Base-by-base conservation (phyloP, 2,888 invertebrate species). In the Biston stratarius region DNA sequence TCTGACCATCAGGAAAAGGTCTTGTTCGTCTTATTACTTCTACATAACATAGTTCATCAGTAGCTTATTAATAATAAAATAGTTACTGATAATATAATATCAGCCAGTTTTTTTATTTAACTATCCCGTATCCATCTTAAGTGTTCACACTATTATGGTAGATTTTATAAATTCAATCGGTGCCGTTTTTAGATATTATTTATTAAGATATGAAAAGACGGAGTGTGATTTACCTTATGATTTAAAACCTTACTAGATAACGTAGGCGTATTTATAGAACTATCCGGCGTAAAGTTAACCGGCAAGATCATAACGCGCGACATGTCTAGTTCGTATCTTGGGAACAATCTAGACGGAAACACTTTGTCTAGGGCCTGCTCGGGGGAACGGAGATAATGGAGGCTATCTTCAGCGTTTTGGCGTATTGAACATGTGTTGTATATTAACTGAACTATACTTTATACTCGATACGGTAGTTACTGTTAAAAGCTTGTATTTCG, bases 321-420 rank as follows among this genome's bases (percentile, higher is more conserved):
- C 67, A 60, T 56, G 0, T 52, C 67, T 52, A 59, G 40, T 15
- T 8, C 79, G 78, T 81, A 79, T 77, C 83, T 79, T 74, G 81
- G 83, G 77, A 82, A 73, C 78, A 76, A 84, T 84, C 83, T 81
- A 80, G 81, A 78, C 78, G 75, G 74, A 76, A 76, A 71, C 80
- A 81, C 79, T 81, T 80, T 77, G 79, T 83, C 76, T 78, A 72
- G 71, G 74, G 72, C 74, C 71, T 62, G 58, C 67, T 63, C 56
- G 72, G 70, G 73, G 74, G 74, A 77, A 61, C 64, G 60, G 66
- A 70, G 69, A 70, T 72, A 75, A 72, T 71, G 71, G 72, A 70
- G 61, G 64, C 67, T 73, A 71, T 73, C 69, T 68, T 58, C 59
- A 70, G 34, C 63, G 66, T 70, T 70, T 70, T 62, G 69, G 69